These are phyloP conservation scores for Aurelia sp. DNA, from an alignment of 30 jellyfish, hydroid and myxozoan genomes.

Conservation along the genomic window DNA sequence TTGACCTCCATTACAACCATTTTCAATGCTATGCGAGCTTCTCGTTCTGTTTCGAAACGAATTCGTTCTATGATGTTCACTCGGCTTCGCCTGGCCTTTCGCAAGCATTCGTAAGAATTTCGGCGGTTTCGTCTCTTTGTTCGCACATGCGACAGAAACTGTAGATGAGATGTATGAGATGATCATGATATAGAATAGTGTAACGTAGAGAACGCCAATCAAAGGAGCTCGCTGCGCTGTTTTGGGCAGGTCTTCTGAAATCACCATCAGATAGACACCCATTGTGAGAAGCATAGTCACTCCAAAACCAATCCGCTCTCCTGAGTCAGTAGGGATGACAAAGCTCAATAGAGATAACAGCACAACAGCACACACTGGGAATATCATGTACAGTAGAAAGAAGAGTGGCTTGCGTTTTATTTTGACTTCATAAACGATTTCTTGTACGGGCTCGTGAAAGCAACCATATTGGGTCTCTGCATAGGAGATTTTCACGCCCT, in stretches of 20 bases:
- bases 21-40: background rate
- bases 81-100: too few species aligned
- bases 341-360: conserved; percentile 58
- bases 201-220: conserved; percentile 75
- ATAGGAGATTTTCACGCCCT: conserved; percentile 12
- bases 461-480: conserved; percentile 46
- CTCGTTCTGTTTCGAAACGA: background rate
- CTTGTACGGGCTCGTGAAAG: conserved; percentile 60
- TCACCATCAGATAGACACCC: conserved; percentile 83
- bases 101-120: conserved; percentile 28
- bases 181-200: conserved; percentile 60
- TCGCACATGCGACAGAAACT: conserved; percentile 6
- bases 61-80: background rate
- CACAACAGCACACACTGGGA: conserved; percentile 71
- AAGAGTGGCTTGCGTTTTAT: conserved; percentile 66
- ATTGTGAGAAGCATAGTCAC: conserved; percentile 83
- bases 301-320: conserved; percentile 90
- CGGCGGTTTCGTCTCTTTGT: conserved; percentile 60
- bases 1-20: too few species aligned
- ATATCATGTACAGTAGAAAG: conserved; percentile 68
- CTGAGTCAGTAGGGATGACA: conserved; percentile 73
- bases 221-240: conserved; percentile 72
- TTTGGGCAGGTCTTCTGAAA: conserved; percentile 84
- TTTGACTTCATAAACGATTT: conserved; percentile 34
- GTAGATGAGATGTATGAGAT: conserved; percentile 54